A percentile compares a stretch with the other conserved stretches of the same genome.
Evolutionary conservation across 1,140 invertebrate species (phyloP).

Genomic region (Metopolophium dirhodum): DNA sequence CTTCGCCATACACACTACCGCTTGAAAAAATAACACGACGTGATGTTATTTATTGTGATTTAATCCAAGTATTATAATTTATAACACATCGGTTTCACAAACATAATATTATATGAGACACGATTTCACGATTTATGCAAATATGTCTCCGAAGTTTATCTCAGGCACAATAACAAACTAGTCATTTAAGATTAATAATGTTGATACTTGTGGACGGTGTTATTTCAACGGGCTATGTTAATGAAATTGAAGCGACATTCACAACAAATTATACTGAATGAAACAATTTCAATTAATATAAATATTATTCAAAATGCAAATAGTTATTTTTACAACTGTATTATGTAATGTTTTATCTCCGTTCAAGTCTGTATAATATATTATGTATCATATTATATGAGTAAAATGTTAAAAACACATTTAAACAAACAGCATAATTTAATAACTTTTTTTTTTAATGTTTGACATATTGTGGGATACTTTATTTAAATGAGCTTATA

Average conservation of each 20-base stretch:
- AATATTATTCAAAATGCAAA: background rate
- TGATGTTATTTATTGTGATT: background rate
- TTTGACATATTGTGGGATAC: background rate
- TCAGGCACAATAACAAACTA: background rate
- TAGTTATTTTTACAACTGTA: background rate
- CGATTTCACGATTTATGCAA: constrained; percentile 1
- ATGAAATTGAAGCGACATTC: background rate
- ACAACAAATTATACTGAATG: background rate
- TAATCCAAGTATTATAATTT: background rate
- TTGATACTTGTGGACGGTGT: background rate
- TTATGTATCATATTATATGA: no score
- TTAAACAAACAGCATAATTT: background rate
- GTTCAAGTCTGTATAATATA: background rate
- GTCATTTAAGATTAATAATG: constrained; percentile 13
- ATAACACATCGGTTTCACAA: background rate
- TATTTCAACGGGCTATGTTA: background rate
- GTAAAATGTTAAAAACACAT: background rate
- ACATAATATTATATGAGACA: constrained; percentile 1
- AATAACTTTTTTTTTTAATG: background rate
- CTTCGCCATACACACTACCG: background rate
- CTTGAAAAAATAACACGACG: background rate
- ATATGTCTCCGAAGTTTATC: background rate
- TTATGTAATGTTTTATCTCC: background rate
- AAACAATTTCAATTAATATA: background rate
- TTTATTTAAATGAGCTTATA: background rate